phyloP scores from a whole-genome alignment of 2,113 vertebrate species.

The Hemichromis elongatus region DNA sequence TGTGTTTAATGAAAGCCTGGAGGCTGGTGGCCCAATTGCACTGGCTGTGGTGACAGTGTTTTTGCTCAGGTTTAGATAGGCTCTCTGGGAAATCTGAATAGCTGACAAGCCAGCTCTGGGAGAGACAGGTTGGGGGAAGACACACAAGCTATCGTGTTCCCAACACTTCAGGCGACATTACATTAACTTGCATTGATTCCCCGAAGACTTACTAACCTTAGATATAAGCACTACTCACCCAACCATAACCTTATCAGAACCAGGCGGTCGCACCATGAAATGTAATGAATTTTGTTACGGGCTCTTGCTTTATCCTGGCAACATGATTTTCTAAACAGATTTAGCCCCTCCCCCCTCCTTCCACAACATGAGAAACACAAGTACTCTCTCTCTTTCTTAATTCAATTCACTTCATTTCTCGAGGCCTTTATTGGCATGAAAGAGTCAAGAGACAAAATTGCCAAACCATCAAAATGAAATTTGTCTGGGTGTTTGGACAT shows the following conservation, averaged over 20 bases:
- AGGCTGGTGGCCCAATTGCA: not conserved
- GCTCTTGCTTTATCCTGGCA: not conserved
- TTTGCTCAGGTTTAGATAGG: not conserved
- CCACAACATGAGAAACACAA: not conserved
- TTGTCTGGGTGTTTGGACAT: not conserved
- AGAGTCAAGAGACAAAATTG: not conserved
- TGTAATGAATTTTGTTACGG: not conserved
- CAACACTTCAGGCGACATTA: not conserved
- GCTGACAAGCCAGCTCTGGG: not conserved
- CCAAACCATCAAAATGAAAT: not conserved
- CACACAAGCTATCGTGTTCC: not conserved
- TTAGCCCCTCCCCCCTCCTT: accelerated
- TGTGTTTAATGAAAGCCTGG: constrained; percentile 5
- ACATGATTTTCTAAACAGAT: not conserved
- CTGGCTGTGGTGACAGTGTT: not conserved
- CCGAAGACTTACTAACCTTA: not conserved
- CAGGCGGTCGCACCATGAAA: not conserved
- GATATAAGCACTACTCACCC: not conserved
- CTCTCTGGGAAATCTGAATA: not conserved
- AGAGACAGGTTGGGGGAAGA: not conserved
- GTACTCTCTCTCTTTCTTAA: not conserved
- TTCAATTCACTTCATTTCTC: not conserved
- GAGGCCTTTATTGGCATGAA: not conserved
- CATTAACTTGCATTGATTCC: not conserved
- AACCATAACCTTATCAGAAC: not conserved